Evolutionary conservation across 2,797 vertebrate species (phyloP), one percentile per base, ranked within the genome.

Genomic region (Poecilia gillii): DNA sequence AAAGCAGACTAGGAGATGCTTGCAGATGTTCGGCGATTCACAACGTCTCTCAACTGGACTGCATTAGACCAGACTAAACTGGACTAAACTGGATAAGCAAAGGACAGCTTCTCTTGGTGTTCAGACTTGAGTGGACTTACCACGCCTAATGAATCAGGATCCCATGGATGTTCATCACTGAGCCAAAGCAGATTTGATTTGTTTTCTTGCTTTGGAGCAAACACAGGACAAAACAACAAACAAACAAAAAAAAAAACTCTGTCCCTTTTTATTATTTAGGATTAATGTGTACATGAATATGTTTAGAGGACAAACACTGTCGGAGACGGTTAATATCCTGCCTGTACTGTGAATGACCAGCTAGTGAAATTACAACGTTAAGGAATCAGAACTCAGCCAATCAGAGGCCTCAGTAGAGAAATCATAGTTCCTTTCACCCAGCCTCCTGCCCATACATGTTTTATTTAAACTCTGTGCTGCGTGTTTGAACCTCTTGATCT

Each of bases 401-500:
- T 88, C 86, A 62, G 84, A 89, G 49, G 83, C 89, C 88, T 91
- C 83, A 84, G 76, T 55, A 80, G 78, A 89, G 71, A 81, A 85
- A 89, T 83, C 74, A 49, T 77, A 80, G 82, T 53, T 36, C 81
- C 83, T 81, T 87, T 88, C 83, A 85, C 86, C 86, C 90, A 81
- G 87, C 85, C 76, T 90, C 81, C 23, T 6, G 83, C 86, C 82
- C 81, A 28, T 23, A 77, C 76, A 43, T 49, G 53, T 79, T 75
- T 68, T 68, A 68, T 77, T 75, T 53, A n/a, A 62, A 46, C 45
- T 46, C n/a, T 47, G 43, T 62, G 28, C 66, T 88, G 90, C 73
- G 90, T 94, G 89, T 93, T 87, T 90, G 88, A 91, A 89, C 81
- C 81, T 87, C 87, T 92, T 86, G 41, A 84, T 85, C 90, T 87